These are phyloP conservation scores for Hemithea aestivaria DNA, from an alignment of 2,888 invertebrate species.

Conservation along the genomic window DNA sequence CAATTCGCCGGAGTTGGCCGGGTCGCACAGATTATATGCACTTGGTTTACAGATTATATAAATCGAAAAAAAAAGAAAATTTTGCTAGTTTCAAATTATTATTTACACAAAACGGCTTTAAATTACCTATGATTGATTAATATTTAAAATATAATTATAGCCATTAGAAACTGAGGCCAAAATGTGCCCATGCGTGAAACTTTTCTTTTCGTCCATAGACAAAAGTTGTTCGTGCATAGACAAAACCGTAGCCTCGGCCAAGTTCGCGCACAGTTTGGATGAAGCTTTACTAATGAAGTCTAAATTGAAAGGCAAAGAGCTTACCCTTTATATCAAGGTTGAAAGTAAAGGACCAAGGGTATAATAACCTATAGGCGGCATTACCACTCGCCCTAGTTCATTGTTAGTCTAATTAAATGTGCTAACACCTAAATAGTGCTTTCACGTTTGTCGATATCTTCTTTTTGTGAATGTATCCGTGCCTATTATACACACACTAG, in stretches of 20 bases:
- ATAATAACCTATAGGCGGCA: slow-evolving; percentile 4
- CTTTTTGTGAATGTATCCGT: not conserved
- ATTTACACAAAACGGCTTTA: too few relatives aligned
- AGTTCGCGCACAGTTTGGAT: too few relatives aligned
- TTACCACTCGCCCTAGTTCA: slow-evolving; percentile 5
- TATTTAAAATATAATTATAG: too few relatives aligned
- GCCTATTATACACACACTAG: not conserved
- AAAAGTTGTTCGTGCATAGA: too few relatives aligned
- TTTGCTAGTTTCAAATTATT: too few relatives aligned
- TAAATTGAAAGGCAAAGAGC: slow-evolving; percentile 3
- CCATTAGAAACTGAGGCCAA: too few relatives aligned
- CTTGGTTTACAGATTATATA: too few relatives aligned
- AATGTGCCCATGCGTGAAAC: too few relatives aligned
- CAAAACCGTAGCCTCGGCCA: not conserved
- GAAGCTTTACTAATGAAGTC: not conserved
- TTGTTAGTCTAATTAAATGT: slow-evolving; percentile 1
- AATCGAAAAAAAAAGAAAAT: too few relatives aligned
- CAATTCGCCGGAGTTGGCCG: too few relatives aligned
- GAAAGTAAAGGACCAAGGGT: slow-evolving; percentile 9
- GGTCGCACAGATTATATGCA: too few relatives aligned
- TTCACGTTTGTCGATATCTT: not conserved
- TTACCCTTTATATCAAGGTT: slow-evolving; percentile 5
- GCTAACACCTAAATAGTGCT: slow-evolving; percentile 4
- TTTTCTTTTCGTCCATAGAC: slow-evolving; percentile 4
- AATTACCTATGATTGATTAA: too few relatives aligned